Evolutionary conservation across 2,888 invertebrate species (phyloP).

Genomic region (Phyllotreta striolata): DNA sequence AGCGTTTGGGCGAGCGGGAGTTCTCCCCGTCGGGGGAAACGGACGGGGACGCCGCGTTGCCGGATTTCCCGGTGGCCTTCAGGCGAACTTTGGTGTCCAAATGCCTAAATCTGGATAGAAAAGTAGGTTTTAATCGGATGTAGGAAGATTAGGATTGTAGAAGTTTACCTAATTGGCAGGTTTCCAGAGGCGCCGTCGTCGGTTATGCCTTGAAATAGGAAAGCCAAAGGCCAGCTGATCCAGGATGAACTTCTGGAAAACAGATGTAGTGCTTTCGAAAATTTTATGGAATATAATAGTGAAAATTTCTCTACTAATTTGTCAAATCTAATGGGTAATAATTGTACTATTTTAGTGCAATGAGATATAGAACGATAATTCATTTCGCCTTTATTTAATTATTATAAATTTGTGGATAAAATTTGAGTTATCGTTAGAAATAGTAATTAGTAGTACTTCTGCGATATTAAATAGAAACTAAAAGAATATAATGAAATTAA

Average conservation of each 20-base stretch:
- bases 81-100: constrained; percentile 85
- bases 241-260: constrained; percentile 76
- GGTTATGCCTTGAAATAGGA: constrained; percentile 83
- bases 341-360: too few species aligned
- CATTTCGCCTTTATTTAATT: too few species aligned
- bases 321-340: too few species aligned
- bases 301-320: too few species aligned
- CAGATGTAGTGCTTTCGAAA: too few species aligned
- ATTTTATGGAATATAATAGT: too few species aligned
- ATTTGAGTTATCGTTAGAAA: too few species aligned
- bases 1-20: constrained; percentile 63
- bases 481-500: too few species aligned
- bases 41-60: constrained; percentile 64
- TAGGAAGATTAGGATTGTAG: not conserved
- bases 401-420: too few species aligned
- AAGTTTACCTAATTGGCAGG: constrained; percentile 76
- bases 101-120: constrained; percentile 76
- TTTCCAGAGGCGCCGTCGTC: constrained; percentile 72
- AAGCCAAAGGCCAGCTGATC: constrained; percentile 93
- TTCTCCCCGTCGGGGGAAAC: constrained; percentile 73
- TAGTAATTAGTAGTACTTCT: too few species aligned
- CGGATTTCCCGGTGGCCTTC: constrained; percentile 64
- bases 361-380: too few species aligned
- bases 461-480: too few species aligned
- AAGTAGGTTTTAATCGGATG: not conserved